Percentiles rank a stretch among this genome's conserved stretches.
These are phyloP conservation scores for Taenioides sp. DNA, from an alignment of 2,797 vertebrate species.

Conservation along the genomic window DNA sequence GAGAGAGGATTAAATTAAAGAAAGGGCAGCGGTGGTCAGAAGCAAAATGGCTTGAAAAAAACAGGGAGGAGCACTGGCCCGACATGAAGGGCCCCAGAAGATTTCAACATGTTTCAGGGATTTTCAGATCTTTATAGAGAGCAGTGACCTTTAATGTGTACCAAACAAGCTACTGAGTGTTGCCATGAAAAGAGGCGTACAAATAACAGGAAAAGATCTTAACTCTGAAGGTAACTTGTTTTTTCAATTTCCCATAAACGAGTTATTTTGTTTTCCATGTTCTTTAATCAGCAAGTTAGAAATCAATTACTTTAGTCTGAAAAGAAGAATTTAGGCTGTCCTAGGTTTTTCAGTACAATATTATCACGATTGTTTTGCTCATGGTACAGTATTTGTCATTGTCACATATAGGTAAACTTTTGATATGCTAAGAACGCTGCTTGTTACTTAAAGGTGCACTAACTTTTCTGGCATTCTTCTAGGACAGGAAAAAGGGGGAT, in stretches of 20 bases:
- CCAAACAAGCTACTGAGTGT: constrained; percentile 16
- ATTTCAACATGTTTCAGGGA: constrained; percentile 44
- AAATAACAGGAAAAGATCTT: neutral
- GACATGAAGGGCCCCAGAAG: constrained; percentile 37
- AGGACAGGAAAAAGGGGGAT: too few species aligned
- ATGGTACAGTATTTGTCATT: neutral
- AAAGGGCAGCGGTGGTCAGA: constrained; percentile 57
- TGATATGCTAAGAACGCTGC: too few species aligned
- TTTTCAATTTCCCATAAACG: neutral
- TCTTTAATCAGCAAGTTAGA: neutral
- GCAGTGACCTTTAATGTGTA: constrained; percentile 29
- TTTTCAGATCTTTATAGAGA: constrained; percentile 52
- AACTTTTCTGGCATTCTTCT: too few species aligned
- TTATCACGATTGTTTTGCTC: neutral
- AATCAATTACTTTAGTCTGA: neutral
- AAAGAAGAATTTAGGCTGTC: neutral
- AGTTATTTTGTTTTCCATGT: neutral
- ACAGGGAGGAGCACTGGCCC: constrained; percentile 48
- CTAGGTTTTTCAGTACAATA: neutral
- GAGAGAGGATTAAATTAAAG: constrained; percentile 32
- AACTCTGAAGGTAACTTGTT: neutral
- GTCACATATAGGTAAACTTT: too few species aligned
- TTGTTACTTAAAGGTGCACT: too few species aligned
- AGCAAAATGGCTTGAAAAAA: constrained; percentile 58
- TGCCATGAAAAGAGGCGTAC: neutral